Evolutionary conservation across 2,888 invertebrate genomes (phyloP).

Genomic region (Polylopha cassiicola): DNA sequence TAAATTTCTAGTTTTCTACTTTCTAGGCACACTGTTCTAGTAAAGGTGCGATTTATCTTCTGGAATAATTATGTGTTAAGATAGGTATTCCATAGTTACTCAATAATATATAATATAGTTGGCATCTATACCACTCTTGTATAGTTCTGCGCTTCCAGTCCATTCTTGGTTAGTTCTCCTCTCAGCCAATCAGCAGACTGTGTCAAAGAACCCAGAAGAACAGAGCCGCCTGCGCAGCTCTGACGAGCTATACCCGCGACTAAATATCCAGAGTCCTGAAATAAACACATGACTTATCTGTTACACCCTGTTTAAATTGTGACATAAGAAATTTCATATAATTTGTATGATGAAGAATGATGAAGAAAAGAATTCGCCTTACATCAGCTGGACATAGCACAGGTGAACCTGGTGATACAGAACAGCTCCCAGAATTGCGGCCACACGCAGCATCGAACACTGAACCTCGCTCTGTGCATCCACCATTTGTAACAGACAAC

Average conservation of each 20-base stretch:
- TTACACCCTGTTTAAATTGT: too few species aligned
- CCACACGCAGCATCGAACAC: slow-evolving; percentile 13
- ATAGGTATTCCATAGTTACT: too few species aligned
- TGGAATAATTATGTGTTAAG: too few species aligned
- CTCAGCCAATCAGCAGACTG: slow-evolving; percentile 10
- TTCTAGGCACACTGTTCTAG: too few species aligned
- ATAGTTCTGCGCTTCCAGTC: not conserved
- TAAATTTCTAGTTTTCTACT: too few species aligned
- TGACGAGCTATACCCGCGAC: slow-evolving; percentile 8
- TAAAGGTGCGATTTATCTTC: too few species aligned
- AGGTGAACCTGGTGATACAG: slow-evolving; percentile 8
- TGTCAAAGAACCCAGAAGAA: slow-evolving; percentile 3
- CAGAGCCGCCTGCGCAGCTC: slow-evolving; percentile 2
- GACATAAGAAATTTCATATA: too few species aligned
- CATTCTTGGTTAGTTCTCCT: slow-evolving; percentile 1
- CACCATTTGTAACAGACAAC: not conserved
- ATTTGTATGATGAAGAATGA: too few species aligned
- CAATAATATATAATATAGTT: too few species aligned
- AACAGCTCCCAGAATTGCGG: not conserved
- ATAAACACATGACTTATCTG: too few species aligned
- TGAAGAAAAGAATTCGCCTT: too few species aligned
- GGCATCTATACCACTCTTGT: too few species aligned
- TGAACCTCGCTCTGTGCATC: slow-evolving; percentile 8
- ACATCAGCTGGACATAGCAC: slow-evolving; percentile 14
- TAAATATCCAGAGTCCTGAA: slow-evolving; percentile 2